These are phyloP conservation scores for Grammomys dolichurus DNA, from an alignment of 2,113 vertebrate species.

Conservation along the genomic window DNA sequence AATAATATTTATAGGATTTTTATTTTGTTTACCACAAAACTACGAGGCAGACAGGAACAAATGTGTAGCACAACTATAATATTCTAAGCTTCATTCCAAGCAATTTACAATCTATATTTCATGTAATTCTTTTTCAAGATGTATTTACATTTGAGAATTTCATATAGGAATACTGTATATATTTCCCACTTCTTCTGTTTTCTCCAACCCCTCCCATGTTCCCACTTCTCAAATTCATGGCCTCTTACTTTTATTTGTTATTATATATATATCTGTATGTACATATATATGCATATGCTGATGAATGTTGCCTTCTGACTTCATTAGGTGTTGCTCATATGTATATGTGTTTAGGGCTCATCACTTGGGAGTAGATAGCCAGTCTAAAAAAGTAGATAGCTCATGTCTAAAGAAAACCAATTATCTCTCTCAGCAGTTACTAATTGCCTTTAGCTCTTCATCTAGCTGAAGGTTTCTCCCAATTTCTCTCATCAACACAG, in stretches of 20 bases:
- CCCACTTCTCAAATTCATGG: background rate
- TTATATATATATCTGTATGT: background rate
- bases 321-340: background rate
- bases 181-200: background rate
- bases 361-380: background rate
- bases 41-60: slow-evolving; percentile 24
- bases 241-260: background rate
- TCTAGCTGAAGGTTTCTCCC: background rate
- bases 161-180: background rate
- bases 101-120: background rate
- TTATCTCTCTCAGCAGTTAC: background rate
- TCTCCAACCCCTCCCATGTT: background rate
- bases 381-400: background rate
- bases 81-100: background rate
- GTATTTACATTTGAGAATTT: no score
- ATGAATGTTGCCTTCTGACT: background rate
- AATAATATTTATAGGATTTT: background rate
- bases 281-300: background rate
- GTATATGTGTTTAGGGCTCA: background rate
- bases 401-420: background rate
- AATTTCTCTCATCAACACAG: background rate
- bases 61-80: background rate
- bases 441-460: background rate
- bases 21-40: slow-evolving; percentile 31
- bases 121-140: background rate